Conservation (phyloP, 2,888 invertebrate species). For the Holacanthella duospinosa region DNA sequence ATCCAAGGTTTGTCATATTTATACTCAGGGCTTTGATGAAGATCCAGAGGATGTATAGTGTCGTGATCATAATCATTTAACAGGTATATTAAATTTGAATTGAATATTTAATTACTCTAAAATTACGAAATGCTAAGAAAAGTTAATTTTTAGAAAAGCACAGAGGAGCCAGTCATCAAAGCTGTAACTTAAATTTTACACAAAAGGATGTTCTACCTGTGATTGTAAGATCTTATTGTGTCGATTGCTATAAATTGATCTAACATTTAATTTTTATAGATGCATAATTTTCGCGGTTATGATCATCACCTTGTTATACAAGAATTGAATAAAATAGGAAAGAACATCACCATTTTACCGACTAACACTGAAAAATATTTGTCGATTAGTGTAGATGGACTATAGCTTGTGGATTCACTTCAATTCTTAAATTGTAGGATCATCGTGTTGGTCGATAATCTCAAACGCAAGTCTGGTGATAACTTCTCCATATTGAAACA, state of each 20-base stretch:
- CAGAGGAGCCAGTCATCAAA: not conserved
- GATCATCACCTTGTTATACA: not conserved
- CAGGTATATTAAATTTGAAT: too few species aligned
- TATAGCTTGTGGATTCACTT: not conserved
- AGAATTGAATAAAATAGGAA: not conserved
- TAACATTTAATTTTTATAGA: not conserved
- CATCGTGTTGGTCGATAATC: not conserved
- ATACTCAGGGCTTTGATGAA: not conserved
- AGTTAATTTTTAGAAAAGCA: not conserved
- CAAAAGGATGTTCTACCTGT: not conserved
- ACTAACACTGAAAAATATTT: constrained; percentile 14
- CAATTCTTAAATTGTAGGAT: not conserved
- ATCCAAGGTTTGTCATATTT: constrained; percentile 5
- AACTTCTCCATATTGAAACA: constrained; percentile 19
- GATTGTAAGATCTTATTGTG: not conserved
- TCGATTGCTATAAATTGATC: not conserved
- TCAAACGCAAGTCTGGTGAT: constrained; percentile 9
- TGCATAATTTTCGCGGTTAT: not conserved
- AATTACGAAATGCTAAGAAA: not conserved
- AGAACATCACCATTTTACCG: constrained; percentile 8
- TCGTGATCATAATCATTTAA: constrained; percentile 5
- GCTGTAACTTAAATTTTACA: not conserved
- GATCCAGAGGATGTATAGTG: not conserved
- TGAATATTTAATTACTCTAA: not conserved
- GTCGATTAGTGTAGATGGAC: not conserved